Evolutionary conservation across 1,140 invertebrate species (phyloP), one percentile per base, ranked within the genome.

Genomic region (Subanguina moxae): DNA sequence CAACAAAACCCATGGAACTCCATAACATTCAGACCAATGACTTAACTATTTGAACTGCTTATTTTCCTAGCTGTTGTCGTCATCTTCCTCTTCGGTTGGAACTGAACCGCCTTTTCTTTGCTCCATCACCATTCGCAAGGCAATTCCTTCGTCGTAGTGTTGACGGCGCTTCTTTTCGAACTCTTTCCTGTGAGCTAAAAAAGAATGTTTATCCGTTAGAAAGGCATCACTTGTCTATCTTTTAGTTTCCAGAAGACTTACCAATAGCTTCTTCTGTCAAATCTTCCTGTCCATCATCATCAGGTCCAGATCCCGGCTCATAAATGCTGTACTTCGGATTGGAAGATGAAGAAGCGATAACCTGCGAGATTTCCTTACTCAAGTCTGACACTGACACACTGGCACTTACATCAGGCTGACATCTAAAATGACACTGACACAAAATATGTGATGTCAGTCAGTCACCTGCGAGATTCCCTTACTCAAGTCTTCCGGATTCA

Each of bases 121-220:
- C 32, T 76, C 70, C 23, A 52, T 61, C 28, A 65, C 58, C 28
- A 64, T 71, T 21, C 67, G 61, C 8, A 80, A 59, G 52, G 72
- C 75, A 52, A 64, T 62, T 32, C 80, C 80, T 84, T 98, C 94
- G 84, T 95, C 93, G 84, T 98, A 98, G 83, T 98, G 95, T 68
- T 90, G 88, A 85, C 94, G 95, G 64, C 94, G 87, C 83, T 95
- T 96, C 46, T 89, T 88, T 52, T 79, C 79, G 59, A 82, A 82
- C 42, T 80, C 70, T 27, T 62, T 67, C 57, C 77, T 74, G 61
- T 69, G 67, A 21, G 45, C 73, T 74, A 30, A 58, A 30, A 67
- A 23, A 9, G n/a, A 19, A n/a, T 38, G 11, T 38, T 5, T 38
- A 38, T 11, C 3, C 32, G 3, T 5, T 38, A 3, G 32, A 38